These are phyloP conservation scores for Martes martes DNA, from an alignment of 2,113 vertebrate genomes.

Conservation along the genomic window DNA sequence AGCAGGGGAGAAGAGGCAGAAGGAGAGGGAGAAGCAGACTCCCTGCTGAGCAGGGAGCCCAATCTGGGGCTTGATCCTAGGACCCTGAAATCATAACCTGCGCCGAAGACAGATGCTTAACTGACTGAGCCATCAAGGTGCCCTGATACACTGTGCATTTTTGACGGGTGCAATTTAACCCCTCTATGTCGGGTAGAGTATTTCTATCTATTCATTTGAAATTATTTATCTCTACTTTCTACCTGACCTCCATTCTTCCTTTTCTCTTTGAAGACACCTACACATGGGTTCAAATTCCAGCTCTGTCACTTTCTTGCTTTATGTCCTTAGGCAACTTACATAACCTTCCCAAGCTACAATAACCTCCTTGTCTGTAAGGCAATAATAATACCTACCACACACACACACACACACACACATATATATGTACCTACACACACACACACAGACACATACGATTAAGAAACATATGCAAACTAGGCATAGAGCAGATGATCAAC, in stretches of 20 bases:
- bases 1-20: too few species aligned
- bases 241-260: neutral
- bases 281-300: neutral
- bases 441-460: neutral
- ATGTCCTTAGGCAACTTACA: neutral
- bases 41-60: too few species aligned
- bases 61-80: too few species aligned
- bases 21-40: too few species aligned
- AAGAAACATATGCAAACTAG: neutral
- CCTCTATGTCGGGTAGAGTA: neutral
- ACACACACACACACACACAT: neutral
- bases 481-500: neutral
- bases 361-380: neutral
- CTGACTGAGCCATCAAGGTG: too few species aligned
- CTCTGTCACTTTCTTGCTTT: neutral
- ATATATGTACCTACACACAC: too few species aligned
- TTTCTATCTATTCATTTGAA: neutral
- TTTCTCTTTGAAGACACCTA: neutral
- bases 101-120: too few species aligned
- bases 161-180: neutral
- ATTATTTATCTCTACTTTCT: neutral
- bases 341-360: neutral
- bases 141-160: neutral
- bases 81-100: too few species aligned
- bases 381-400: neutral